Evolutionary conservation across 2,113 vertebrate genomes (phyloP).

Genomic region (Rhinolophus sinicus): DNA sequence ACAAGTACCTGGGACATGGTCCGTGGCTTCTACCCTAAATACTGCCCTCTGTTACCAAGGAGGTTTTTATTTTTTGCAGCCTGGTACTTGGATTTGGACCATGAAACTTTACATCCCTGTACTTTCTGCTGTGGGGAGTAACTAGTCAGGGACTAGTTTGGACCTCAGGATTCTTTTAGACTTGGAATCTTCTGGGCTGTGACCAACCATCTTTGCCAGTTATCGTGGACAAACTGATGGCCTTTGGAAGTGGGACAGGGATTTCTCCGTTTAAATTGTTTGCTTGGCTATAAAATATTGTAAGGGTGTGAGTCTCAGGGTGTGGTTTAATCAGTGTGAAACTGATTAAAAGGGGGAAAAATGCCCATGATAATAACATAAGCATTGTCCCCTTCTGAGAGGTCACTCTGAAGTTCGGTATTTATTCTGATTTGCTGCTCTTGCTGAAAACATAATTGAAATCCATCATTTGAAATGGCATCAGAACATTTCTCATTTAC

Average conservation of each 20-base stretch:
- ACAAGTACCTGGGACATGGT: background rate
- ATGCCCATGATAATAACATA: background rate
- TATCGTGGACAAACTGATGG: background rate
- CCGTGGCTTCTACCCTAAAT: background rate
- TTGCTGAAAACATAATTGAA: slow-evolving; percentile 4
- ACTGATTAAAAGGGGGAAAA: background rate
- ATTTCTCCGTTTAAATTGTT: slow-evolving; percentile 29
- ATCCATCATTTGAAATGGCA: slow-evolving; percentile 3
- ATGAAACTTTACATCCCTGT: background rate
- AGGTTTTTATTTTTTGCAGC: background rate
- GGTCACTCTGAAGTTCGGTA: background rate
- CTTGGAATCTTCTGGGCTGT: background rate
- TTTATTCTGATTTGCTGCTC: background rate
- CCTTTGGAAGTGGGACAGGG: background rate
- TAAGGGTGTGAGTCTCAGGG: background rate
- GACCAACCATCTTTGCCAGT: background rate
- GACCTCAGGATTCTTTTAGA: background rate
- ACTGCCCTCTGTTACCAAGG: background rate
- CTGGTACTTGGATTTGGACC: background rate
- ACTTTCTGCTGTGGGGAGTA: background rate
- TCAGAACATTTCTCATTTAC: slow-evolving; percentile 8
- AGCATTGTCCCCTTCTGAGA: background rate
- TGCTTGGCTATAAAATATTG: background rate
- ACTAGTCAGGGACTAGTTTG: background rate
- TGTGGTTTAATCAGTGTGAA: background rate